Percentiles rank a stretch among this genome's conserved stretches.
phyloP scores from a whole-genome alignment of 2,113 vertebrate species.

The Tupaia tana region DNA sequence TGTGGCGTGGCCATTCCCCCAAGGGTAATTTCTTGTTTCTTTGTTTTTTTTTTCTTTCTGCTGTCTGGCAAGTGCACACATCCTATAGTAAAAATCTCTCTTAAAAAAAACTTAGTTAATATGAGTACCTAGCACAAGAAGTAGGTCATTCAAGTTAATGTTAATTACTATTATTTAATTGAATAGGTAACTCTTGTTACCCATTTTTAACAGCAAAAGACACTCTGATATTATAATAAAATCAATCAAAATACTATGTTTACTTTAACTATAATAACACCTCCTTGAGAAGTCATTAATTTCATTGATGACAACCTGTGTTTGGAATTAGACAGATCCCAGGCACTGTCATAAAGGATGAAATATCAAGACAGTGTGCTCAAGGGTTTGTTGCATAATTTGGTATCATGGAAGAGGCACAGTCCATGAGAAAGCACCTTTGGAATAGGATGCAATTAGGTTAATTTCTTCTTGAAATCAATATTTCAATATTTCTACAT shows the following conservation, averaged over 20 bases:
- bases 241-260: neutral
- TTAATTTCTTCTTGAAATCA: constrained; percentile 17
- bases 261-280: neutral
- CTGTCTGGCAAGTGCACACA: too few relatives aligned
- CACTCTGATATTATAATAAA: neutral
- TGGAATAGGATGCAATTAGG: neutral
- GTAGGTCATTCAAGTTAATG: neutral
- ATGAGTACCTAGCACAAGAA: neutral
- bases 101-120: too few relatives aligned
- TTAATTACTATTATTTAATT: neutral
- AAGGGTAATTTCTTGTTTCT: too few relatives aligned
- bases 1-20: too few relatives aligned
- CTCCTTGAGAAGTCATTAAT: neutral
- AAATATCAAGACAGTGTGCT: neutral
- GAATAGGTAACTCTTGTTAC: neutral
- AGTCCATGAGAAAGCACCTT: neutral
- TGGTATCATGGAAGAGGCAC: neutral
- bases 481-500: neutral
- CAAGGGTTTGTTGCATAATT: neutral
- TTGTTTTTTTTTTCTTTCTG: too few relatives aligned
- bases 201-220: neutral
- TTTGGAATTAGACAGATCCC: neutral
- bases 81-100: too few relatives aligned
- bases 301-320: neutral
- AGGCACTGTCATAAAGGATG: neutral